Conservation (phyloP, 2,113 vertebrate species). For the Helogale parvula region DNA sequence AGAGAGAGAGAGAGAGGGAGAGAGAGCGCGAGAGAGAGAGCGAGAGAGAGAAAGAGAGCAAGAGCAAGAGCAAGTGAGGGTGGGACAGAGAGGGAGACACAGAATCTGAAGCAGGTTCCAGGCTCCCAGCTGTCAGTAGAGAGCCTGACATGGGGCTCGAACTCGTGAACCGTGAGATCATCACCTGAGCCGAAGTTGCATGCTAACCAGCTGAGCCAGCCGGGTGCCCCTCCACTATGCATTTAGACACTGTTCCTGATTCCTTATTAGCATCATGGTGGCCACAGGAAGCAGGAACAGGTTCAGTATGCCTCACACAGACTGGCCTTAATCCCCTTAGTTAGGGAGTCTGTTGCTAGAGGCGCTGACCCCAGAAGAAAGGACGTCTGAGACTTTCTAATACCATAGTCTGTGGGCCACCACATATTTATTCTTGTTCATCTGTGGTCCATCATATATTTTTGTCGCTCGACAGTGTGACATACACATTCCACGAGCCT, state of each 20-base stretch:
- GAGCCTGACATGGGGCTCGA: no score
- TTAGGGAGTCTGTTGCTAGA: background rate
- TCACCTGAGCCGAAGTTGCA: no score
- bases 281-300: background rate
- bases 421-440: background rate
- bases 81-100: no score
- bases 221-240: background rate
- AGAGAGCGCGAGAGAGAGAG: no score
- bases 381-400: background rate
- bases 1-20: no score
- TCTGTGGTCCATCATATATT: background rate
- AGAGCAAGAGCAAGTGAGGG: no score
- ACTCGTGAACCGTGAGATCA: no score
- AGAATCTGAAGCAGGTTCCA: no score
- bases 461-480: background rate
- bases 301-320: background rate
- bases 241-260: background rate
- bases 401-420: background rate
- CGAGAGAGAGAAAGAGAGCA: no score
- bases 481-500: background rate
- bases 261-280: background rate
- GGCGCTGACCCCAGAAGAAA: background rate
- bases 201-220: no score
- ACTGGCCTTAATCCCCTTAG: background rate
- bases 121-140: no score